Percentiles rank a stretch among this genome's conserved stretches.
phyloP scores from a whole-genome alignment of 2,888 invertebrate genomes.

The Meiosimyza platycephala region DNA sequence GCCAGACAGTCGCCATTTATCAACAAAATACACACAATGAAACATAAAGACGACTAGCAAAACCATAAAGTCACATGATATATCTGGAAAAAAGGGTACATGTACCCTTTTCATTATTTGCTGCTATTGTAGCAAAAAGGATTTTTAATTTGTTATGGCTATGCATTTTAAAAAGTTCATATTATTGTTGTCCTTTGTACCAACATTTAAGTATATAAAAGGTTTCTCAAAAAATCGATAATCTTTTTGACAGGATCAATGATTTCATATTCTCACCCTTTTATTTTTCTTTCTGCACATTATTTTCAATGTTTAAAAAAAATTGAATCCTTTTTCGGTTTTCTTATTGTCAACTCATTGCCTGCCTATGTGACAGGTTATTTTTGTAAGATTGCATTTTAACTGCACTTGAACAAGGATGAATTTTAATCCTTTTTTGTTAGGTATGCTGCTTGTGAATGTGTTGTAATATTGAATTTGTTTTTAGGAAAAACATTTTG shows the following conservation, averaged over 20 bases:
- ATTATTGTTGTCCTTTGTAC: slow-evolving; percentile 10
- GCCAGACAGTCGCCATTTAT: slow-evolving; percentile 1
- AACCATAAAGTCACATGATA: slow-evolving; percentile 1
- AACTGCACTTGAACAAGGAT: slow-evolving; percentile 47
- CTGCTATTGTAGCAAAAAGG: not conserved
- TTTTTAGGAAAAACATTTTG: not conserved
- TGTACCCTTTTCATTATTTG: not conserved
- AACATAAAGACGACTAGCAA: not conserved
- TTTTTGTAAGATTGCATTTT: slow-evolving; percentile 51
- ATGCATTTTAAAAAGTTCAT: slow-evolving; percentile 11
- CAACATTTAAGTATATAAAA: not conserved
- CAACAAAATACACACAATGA: not conserved
- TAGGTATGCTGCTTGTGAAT: slow-evolving; percentile 24
- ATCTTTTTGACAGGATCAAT: slow-evolving; percentile 25
- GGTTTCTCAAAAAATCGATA: slow-evolving; percentile 1
- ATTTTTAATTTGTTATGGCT: slow-evolving; percentile 32
- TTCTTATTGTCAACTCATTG: not conserved
- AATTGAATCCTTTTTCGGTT: too few species aligned
- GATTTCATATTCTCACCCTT: not conserved
- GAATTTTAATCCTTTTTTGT: slow-evolving; percentile 49
- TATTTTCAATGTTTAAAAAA: too few species aligned
- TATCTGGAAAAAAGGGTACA: not conserved
- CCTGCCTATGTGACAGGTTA: not conserved
- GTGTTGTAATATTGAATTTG: slow-evolving; percentile 29
- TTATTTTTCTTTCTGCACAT: too few species aligned